Evolutionary conservation across 2,113 vertebrate species (phyloP).

Genomic region (Myrmophylax atrothorax): DNA sequence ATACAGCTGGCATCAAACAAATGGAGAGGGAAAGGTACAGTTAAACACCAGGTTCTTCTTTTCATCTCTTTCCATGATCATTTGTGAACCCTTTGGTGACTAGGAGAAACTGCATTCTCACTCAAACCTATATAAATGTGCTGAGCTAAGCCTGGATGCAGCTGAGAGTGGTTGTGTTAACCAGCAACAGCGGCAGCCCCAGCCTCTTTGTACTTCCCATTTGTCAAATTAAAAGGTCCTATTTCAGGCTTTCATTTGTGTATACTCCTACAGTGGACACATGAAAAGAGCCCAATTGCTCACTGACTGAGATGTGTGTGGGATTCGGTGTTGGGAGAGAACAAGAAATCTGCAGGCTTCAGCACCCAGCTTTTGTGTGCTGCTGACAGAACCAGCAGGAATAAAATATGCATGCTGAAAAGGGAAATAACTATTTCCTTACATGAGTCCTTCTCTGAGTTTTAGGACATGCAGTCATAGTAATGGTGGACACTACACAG

Average conservation of each 20-base stretch:
- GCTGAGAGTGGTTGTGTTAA: not conserved
- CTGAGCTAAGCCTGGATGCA: not conserved
- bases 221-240: constrained; percentile 2
- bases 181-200: not conserved
- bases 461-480: not conserved
- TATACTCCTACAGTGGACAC: constrained; percentile 7
- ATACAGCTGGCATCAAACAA: not conserved
- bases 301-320: not conserved
- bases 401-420: not conserved
- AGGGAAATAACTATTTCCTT: not conserved
- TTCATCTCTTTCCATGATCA: not conserved
- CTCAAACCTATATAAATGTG: not conserved
- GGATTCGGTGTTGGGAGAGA: not conserved
- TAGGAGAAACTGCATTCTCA: not conserved
- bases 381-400: not conserved
- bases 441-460: not conserved
- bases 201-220: not conserved
- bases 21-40: not conserved
- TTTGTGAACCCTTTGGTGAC: not conserved
- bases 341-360: not conserved
- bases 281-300: not conserved
- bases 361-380: not conserved
- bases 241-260: not conserved
- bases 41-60: not conserved
- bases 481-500: not conserved